phyloP scores from a whole-genome alignment of 2,113 vertebrate species.

The Oncorhynchus masou region DNA sequence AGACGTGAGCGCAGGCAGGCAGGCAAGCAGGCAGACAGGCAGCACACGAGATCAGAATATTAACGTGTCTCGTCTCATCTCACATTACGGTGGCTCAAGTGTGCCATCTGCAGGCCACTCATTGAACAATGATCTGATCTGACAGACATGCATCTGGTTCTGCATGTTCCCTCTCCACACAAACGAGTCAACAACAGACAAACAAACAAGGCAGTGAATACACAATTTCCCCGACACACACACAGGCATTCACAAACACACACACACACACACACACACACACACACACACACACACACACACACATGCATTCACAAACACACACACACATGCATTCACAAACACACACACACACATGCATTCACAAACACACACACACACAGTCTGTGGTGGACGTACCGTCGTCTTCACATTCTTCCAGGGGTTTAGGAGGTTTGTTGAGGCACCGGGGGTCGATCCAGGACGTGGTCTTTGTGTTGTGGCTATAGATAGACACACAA shows the following conservation, averaged over 20 bases:
- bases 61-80: background rate
- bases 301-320: too few relatives aligned
- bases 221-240: background rate
- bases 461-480: slow-evolving; percentile 99
- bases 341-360: background rate
- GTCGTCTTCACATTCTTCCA: slow-evolving; percentile 99
- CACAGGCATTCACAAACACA: background rate
- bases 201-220: background rate
- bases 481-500: slow-evolving; percentile 76
- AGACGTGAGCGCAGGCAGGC: slow-evolving; percentile 7
- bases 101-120: slow-evolving; percentile 62
- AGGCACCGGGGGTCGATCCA: slow-evolving; percentile 99
- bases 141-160: background rate
- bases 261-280: too few relatives aligned
- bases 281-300: too few relatives aligned
- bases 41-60: slow-evolving; percentile 7
- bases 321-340: too few relatives aligned
- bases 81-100: slow-evolving; percentile 45
- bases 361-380: background rate
- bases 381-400: slow-evolving; percentile 74
- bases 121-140: slow-evolving; percentile 10
- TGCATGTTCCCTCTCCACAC: background rate
- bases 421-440: slow-evolving; percentile 97
- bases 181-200: background rate
- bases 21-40: background rate